Evolutionary conservation across 2,888 invertebrate genomes (phyloP).

Genomic region (Crocallis elinguaria): DNA sequence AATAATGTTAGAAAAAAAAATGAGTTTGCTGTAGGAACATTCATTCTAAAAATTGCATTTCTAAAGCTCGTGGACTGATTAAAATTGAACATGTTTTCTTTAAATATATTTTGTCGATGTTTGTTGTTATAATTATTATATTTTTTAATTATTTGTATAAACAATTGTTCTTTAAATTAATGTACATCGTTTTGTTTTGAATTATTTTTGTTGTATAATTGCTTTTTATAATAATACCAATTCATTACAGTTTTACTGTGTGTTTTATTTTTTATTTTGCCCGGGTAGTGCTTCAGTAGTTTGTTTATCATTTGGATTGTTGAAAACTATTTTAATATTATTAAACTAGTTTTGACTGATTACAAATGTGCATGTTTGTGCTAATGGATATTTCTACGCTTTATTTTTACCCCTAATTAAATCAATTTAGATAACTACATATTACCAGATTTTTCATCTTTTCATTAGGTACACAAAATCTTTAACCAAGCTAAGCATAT

Average conservation of each 20-base stretch:
- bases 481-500: neutral
- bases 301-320: conserved; percentile 43
- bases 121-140: conserved; percentile 86
- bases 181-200: conserved; percentile 91
- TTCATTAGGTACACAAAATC: neutral
- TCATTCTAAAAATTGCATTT: conserved; percentile 84
- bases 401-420: neutral
- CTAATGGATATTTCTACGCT: conserved; percentile 55
- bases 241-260: conserved; percentile 89
- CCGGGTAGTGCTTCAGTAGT: conserved; percentile 71
- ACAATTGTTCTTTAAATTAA: conserved; percentile 91
- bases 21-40: conserved; percentile 63
- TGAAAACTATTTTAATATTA: conserved; percentile 54
- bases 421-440: neutral
- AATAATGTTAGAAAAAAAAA: conserved; percentile 71
- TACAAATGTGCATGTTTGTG: conserved; percentile 67
- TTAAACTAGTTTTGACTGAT: conserved; percentile 59
- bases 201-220: conserved; percentile 91
- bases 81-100: conserved; percentile 83
- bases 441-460: neutral
- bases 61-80: conserved; percentile 79
- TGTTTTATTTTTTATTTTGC: conserved; percentile 83
- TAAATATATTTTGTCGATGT: conserved; percentile 85
- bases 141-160: conserved; percentile 89
- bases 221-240: conserved; percentile 90